Evolutionary conservation across 1,140 invertebrate genomes (phyloP).

Genomic region (Halyomorpha halys): DNA sequence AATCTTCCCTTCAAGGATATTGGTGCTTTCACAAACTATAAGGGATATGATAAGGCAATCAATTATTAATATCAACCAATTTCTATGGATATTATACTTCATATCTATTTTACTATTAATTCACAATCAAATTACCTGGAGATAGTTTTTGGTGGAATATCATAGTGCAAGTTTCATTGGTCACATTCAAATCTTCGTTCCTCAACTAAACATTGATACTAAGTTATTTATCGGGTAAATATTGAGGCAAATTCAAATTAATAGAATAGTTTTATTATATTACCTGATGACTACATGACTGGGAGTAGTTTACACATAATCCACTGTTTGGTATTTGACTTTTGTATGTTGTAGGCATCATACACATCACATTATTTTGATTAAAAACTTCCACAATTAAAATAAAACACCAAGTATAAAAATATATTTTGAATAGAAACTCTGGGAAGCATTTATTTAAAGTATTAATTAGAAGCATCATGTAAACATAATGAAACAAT

Average conservation of each 20-base stretch:
- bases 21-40: background rate
- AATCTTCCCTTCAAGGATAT: background rate
- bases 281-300: conserved; percentile 19
- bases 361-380: conserved; percentile 10
- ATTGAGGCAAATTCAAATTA: background rate
- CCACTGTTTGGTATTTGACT: background rate
- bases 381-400: conserved; percentile 12
- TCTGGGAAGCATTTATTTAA: conserved; percentile 9
- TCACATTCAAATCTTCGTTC: conserved; percentile 2
- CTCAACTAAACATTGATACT: background rate
- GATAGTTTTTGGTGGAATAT: conserved; percentile 14
- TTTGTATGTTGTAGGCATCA: background rate
- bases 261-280: background rate
- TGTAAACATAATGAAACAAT: conserved; percentile 22
- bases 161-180: conserved; percentile 19
- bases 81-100: too few relatives aligned
- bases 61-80: too few relatives aligned
- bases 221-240: background rate
- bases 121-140: conserved; percentile 14
- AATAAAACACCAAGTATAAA: conserved; percentile 13
- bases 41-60: too few relatives aligned
- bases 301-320: conserved; percentile 17
- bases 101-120: too few relatives aligned
- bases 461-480: conserved; percentile 20
- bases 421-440: conserved; percentile 18